phyloP scores from a whole-genome alignment of 2,888 invertebrate species.

The Eledona agricola region DNA sequence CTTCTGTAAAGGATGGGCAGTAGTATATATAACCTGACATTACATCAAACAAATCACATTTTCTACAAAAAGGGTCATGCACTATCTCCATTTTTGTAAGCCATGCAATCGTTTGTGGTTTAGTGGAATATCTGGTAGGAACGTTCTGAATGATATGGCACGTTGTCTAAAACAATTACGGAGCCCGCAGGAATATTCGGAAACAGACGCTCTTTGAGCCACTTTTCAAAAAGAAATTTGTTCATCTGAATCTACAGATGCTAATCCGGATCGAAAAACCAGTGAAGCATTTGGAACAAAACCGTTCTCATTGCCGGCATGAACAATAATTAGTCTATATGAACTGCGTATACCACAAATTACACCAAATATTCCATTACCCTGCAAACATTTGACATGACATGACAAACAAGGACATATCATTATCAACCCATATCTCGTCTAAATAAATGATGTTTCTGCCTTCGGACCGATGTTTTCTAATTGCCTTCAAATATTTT shows the following conservation, averaged over 20 bases:
- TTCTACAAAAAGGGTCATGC: neutral
- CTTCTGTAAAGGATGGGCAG: neutral
- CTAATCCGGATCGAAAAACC: neutral
- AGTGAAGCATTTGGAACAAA: no score
- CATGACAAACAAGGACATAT: no score
- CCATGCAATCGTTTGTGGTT: slow-evolving; percentile 4
- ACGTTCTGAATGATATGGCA: slow-evolving; percentile 31
- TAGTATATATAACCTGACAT: neutral
- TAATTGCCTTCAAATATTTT: no score
- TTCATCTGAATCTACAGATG: slow-evolving; percentile 38
- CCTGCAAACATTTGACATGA: no score
- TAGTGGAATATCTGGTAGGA: slow-evolving; percentile 21
- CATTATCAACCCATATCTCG: no score
- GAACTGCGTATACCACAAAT: no score
- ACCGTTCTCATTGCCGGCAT: no score
- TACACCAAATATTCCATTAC: no score
- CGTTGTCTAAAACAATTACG: slow-evolving; percentile 41
- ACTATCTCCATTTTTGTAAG: slow-evolving; percentile 1
- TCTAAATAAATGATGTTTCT: no score
- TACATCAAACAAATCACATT: slow-evolving; percentile 3
- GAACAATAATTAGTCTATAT: no score
- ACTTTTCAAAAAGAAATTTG: slow-evolving; percentile 36
- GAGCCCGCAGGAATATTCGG: slow-evolving; percentile 33
- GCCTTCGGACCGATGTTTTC: no score
- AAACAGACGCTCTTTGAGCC: slow-evolving; percentile 32